Percentiles rank a stretch among this genome's conserved stretches.
phyloP scores from a whole-genome alignment of 2,113 vertebrate species.

The Sebastes fasciatus region DNA sequence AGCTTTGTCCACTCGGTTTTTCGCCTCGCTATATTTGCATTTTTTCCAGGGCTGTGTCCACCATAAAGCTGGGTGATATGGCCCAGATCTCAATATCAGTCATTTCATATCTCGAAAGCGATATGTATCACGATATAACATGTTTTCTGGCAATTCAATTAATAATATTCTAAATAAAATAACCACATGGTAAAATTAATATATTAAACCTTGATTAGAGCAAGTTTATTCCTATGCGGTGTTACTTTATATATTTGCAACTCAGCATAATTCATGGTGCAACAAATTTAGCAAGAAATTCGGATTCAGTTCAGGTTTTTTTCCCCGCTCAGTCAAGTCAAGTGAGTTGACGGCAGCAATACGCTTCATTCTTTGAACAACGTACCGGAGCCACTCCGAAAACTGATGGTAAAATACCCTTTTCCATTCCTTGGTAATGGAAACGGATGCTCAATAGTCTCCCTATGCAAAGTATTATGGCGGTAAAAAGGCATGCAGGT shows the following conservation, averaged over 20 bases:
- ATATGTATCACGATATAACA: too few species aligned
- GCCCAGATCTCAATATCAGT: too few species aligned
- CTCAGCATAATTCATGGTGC: constrained; percentile 34
- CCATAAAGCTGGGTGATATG: too few species aligned
- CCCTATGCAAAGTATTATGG: constrained; percentile 63
- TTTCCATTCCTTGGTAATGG: constrained; percentile 62
- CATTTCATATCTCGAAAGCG: too few species aligned
- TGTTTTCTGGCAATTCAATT: too few species aligned
- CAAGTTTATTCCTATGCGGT: constrained; percentile 7
- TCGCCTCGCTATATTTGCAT: not conserved
- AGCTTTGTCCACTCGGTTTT: not conserved
- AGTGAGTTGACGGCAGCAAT: constrained; percentile 26
- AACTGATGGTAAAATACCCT: constrained; percentile 52
- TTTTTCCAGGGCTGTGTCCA: not conserved
- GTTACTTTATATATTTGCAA: constrained; percentile 20
- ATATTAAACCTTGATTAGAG: not conserved
- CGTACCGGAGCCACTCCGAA: constrained; percentile 34
- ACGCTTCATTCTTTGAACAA: constrained; percentile 50
- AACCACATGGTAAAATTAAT: too few species aligned
- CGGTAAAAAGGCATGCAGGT: constrained; percentile 78
- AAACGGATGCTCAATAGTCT: constrained; percentile 60
- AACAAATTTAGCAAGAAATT: constrained; percentile 40
- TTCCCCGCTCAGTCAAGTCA: not conserved
- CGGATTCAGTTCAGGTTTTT: constrained; percentile 22
- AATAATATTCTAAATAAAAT: too few species aligned